A percentile compares a stretch with the other conserved stretches of the same genome.
phyloP scores from a whole-genome alignment of 2,113 vertebrate genomes.

The Gila orcuttii region DNA sequence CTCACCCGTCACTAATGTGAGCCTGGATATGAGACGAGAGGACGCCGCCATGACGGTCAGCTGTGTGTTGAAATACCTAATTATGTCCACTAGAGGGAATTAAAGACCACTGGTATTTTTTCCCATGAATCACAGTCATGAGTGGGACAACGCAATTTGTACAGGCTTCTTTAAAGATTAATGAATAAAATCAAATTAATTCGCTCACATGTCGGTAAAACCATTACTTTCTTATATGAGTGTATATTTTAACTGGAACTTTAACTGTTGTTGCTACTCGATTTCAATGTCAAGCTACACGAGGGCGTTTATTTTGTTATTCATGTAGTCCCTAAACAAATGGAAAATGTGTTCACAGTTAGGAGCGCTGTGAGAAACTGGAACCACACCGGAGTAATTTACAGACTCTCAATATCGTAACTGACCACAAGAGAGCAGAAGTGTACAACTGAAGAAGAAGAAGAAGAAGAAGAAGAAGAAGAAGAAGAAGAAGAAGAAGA shows the following conservation, averaged over 20 bases:
- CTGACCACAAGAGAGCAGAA: constrained; percentile 4
- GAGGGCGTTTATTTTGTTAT: background rate
- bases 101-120: background rate
- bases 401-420: background rate
- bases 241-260: no score
- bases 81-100: background rate
- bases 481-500: no score
- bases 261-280: no score
- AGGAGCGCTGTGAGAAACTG: background rate
- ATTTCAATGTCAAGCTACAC: background rate
- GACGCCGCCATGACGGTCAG: constrained; percentile 66
- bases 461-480: no score
- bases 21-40: constrained; percentile 69
- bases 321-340: background rate
- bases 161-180: background rate
- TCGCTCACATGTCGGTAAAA: background rate
- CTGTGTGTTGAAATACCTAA: background rate
- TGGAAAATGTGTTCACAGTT: no score
- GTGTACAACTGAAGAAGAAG: no score
- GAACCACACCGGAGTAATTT: background rate
- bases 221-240: background rate
- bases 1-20: constrained; percentile 78
- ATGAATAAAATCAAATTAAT: rapidly evolving
- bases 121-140: background rate
- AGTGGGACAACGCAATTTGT: background rate